A percentile compares a stretch with the other conserved stretches of the same genome.
Conservation (phyloP, 2,797 vertebrate genomes). For the Amblyraja radiata region DNA sequence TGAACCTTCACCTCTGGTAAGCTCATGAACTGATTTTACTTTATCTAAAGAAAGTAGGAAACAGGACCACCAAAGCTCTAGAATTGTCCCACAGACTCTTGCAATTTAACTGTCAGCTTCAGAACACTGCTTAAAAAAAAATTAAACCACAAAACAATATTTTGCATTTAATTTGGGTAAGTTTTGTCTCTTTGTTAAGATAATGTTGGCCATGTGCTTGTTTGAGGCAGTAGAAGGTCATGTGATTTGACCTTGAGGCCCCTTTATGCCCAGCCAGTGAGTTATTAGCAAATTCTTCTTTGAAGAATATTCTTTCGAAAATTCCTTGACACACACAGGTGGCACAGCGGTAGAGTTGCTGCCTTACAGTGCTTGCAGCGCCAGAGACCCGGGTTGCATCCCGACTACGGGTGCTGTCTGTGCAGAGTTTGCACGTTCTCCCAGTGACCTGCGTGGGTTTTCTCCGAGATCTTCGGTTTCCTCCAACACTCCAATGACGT, state of each 20-base stretch:
- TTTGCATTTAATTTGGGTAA: background rate
- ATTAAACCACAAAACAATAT: background rate
- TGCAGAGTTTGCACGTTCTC: too few species aligned
- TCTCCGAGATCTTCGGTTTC: too few species aligned
- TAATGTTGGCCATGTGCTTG: background rate
- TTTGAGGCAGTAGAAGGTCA: background rate
- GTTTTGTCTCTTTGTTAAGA: background rate
- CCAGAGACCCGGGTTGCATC: too few species aligned
- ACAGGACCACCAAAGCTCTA: background rate
- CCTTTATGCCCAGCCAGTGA: background rate
- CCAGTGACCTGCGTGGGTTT: too few species aligned
- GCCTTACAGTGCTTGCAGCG: too few species aligned
- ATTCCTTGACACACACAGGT: too few species aligned
- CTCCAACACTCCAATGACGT: too few species aligned
- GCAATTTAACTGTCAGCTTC: background rate
- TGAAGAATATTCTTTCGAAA: too few species aligned
- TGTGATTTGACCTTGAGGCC: background rate
- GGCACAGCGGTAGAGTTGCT: too few species aligned
- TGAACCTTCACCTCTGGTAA: constrained; percentile 31
- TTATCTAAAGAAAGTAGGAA: background rate
- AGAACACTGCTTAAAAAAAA: background rate
- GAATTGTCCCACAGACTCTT: background rate
- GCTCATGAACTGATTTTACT: background rate
- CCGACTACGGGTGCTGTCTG: too few species aligned
- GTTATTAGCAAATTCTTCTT: background rate